Conservation (phyloP, 2,888 invertebrate species). For the Nemapogon koenigi region DNA sequence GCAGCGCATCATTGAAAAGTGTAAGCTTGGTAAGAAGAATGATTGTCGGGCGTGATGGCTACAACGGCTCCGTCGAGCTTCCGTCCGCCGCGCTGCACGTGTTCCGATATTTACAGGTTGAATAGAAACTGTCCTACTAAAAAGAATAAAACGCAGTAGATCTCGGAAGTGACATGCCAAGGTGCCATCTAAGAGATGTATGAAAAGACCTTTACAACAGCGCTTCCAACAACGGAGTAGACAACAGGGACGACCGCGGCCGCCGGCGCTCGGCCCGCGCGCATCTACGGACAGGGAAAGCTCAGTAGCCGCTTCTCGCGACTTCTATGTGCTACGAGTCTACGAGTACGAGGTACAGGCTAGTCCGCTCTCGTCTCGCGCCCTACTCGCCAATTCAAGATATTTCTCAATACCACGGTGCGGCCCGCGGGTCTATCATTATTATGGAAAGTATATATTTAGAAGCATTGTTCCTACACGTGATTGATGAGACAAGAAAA, state of each 20-base stretch:
- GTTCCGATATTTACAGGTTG: constrained; percentile 4
- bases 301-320: background rate
- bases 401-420: too few relatives aligned
- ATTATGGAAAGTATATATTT: too few relatives aligned
- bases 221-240: constrained; percentile 64
- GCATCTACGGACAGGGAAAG: constrained; percentile 48
- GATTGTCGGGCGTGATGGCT: constrained; percentile 2
- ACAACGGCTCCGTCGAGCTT: background rate
- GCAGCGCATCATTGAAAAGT: constrained; percentile 8
- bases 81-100: background rate
- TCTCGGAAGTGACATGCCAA: constrained; percentile 62
- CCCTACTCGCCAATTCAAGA: background rate
- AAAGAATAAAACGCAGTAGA: constrained; percentile 59
- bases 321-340: background rate
- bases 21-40: constrained; percentile 9
- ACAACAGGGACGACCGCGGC: constrained; percentile 62
- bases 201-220: constrained; percentile 63
- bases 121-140: constrained; percentile 33
- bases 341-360: background rate
- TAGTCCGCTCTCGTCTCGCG: background rate
- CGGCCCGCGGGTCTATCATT: too few relatives aligned
- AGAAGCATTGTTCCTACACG: too few relatives aligned
- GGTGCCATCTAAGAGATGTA: constrained; percentile 64
- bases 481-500: too few relatives aligned
- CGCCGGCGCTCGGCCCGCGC: constrained; percentile 54